phyloP scores from a whole-genome alignment of 2,113 vertebrate species.

The Rhinogobius similis region DNA sequence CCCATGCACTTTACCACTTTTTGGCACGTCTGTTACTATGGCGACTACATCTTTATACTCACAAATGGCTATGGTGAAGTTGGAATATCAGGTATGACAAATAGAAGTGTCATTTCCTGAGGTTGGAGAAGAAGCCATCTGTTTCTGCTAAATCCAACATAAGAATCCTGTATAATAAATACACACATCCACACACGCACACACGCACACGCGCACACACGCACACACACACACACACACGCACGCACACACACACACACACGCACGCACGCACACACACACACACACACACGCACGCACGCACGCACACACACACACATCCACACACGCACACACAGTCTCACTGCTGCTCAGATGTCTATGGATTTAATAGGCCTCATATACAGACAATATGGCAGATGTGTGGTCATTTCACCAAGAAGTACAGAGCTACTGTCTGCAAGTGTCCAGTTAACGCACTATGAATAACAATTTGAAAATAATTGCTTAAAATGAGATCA shows the following conservation, averaged over 20 bases:
- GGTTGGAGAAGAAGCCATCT: constrained; percentile 40
- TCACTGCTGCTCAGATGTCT: constrained; percentile 21
- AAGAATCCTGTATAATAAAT: constrained; percentile 51
- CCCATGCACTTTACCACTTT: neutral
- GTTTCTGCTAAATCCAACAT: constrained; percentile 37
- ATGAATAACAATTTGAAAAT: neutral
- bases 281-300: neutral
- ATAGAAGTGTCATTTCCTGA: constrained; percentile 15
- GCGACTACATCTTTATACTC: constrained; percentile 49
- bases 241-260: no score
- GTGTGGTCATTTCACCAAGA: neutral
- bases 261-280: constrained; percentile 11
- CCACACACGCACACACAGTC: no score
- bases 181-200: constrained; percentile 17
- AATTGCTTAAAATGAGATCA: no score
- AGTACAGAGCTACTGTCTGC: neutral
- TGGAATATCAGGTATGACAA: constrained; percentile 24
- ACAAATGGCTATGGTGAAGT: constrained; percentile 30
- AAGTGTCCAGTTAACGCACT: neutral
- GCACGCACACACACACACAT: constrained; percentile 3
- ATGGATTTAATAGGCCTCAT: constrained; percentile 36
- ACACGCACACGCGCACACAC: no score
- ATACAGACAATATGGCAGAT: constrained; percentile 3
- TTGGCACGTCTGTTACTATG: constrained; percentile 40
- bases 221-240: constrained; percentile 19